Evolutionary conservation across 2,113 vertebrate genomes (phyloP).

Genomic region (Synodontis membranacea): DNA sequence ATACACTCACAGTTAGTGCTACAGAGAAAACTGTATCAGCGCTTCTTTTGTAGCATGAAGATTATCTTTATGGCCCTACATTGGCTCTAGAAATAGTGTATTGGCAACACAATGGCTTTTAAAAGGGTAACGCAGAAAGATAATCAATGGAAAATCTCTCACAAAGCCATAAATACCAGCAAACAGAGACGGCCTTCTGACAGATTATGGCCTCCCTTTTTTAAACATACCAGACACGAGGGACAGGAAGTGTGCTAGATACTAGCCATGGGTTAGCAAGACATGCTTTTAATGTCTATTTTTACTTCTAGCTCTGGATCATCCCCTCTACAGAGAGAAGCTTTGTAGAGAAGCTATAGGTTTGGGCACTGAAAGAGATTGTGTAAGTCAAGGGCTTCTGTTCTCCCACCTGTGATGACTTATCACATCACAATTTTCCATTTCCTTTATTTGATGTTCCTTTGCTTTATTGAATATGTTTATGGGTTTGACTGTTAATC

Average conservation of each 20-base stretch:
- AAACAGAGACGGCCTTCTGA: constrained; percentile 3
- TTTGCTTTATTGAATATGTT: constrained; percentile 33
- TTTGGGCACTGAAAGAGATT: background rate
- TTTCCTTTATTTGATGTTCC: constrained; percentile 26
- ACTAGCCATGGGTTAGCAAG: background rate
- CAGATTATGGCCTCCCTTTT: constrained; percentile 16
- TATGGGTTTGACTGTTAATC: constrained; percentile 33
- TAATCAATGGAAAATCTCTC: constrained; percentile 24
- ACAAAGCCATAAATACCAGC: constrained; percentile 5
- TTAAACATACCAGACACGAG: constrained; percentile 26
- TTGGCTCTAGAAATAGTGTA: constrained; percentile 35
- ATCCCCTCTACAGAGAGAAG: constrained; percentile 4
- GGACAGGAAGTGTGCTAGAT: constrained; percentile 38
- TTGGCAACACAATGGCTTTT: constrained; percentile 15
- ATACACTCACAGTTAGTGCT: background rate
- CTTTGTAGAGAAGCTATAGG: constrained; percentile 17
- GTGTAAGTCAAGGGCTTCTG: background rate
- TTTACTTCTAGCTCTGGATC: background rate
- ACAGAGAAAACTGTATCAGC: background rate
- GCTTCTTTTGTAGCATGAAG: background rate
- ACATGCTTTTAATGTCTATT: constrained; percentile 33
- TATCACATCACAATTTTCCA: constrained; percentile 22
- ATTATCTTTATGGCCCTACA: constrained; percentile 12
- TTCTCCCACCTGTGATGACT: constrained; percentile 15
- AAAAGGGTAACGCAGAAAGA: constrained; percentile 27